Conservation (phyloP, 1,140 invertebrate genomes). For the Drosophila pruinosa region DNA sequence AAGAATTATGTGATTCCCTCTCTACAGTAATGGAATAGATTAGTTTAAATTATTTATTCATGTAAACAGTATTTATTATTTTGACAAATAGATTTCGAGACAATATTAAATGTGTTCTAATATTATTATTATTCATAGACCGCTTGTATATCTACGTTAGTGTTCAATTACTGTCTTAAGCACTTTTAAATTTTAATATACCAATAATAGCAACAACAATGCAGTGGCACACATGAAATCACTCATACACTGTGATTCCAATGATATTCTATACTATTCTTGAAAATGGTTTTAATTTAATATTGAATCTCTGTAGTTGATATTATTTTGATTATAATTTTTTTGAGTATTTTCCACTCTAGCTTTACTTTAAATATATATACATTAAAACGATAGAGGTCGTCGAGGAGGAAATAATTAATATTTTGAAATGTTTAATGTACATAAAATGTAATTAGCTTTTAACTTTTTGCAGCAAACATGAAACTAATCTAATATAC, state of each 20-base stretch:
- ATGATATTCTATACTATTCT: neutral
- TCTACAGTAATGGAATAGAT: no score
- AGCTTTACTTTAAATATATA: slow-evolving; percentile 42
- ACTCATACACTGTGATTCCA: slow-evolving; percentile 5
- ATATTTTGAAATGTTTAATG: slow-evolving; percentile 1
- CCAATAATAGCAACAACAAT: slow-evolving; percentile 11
- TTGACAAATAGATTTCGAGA: no score
- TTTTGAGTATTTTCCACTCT: slow-evolving; percentile 31
- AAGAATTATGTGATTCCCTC: no score
- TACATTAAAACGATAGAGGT: slow-evolving; percentile 23
- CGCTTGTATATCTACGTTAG: neutral
- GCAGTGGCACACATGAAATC: slow-evolving; percentile 4
- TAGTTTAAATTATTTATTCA: no score
- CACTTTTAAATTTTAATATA: neutral
- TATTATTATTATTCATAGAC: no score
- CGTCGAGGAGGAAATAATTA: neutral
- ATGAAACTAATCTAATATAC: slow-evolving; percentile 9
- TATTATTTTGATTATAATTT: slow-evolving; percentile 8
- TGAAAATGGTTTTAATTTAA: neutral
- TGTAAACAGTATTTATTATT: no score
- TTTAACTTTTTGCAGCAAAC: neutral
- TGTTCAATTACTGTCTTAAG: neutral
- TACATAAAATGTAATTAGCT: slow-evolving; percentile 14
- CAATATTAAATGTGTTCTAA: no score
- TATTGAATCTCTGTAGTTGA: neutral